Conservation (phyloP, 2,888 invertebrate species). For the Alviniconcha strummeri region DNA sequence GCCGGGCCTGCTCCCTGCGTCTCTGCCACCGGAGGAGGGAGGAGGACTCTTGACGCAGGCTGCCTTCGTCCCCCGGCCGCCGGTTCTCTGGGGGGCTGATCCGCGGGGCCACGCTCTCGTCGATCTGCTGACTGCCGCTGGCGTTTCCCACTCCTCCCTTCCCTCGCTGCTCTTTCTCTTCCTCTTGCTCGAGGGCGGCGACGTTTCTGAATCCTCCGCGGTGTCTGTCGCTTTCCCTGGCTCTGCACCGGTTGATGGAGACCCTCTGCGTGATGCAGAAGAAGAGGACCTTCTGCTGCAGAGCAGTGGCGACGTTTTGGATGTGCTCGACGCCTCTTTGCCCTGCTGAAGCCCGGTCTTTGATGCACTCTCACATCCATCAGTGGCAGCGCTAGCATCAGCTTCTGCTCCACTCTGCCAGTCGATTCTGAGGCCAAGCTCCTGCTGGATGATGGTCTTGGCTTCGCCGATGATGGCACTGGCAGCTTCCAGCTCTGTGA, state of each 20-base stretch:
- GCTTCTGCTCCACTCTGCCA: neutral
- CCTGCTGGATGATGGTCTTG: slow-evolving; percentile 79
- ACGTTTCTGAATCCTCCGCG: neutral
- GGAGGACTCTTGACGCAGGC: slow-evolving; percentile 6
- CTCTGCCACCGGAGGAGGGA: neutral
- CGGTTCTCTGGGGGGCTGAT: neutral
- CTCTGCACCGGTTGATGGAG: neutral
- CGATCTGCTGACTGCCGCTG: neutral
- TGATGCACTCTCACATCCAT: neutral
- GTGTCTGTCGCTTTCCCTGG: neutral
- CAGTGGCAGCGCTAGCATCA: neutral
- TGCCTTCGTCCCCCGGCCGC: neutral
- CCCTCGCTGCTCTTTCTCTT: neutral
- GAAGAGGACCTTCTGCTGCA: neutral
- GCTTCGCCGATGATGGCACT: slow-evolving; percentile 86
- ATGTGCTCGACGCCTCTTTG: neutral
- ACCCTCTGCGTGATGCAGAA: neutral
- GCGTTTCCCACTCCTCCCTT: neutral
- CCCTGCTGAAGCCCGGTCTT: neutral
- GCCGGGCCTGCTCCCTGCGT: neutral
- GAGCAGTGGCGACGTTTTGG: neutral
- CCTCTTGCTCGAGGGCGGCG: neutral
- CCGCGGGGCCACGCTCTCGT: neutral
- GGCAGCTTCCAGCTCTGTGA: slow-evolving; percentile 89
- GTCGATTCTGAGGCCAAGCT: slow-evolving; percentile 63